A percentile compares a stretch with the other conserved stretches of the same genome.
These are phyloP conservation scores for Suncus etruscus DNA, from an alignment of 2,113 vertebrate genomes.

Conservation along the genomic window DNA sequence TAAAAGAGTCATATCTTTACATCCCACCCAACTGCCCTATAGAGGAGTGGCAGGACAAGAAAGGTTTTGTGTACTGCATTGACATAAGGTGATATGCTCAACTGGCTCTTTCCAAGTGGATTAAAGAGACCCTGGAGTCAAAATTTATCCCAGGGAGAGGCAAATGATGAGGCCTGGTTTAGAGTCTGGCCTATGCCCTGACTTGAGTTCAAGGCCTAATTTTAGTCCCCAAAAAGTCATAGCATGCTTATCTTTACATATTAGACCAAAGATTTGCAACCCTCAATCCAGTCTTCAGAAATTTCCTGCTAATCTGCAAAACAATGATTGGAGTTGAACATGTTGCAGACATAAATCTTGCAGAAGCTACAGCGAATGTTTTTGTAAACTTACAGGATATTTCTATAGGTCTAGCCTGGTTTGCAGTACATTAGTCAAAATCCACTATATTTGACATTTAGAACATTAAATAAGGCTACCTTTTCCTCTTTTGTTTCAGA, in stretches of 20 bases:
- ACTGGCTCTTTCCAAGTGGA: neutral
- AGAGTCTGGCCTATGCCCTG: neutral
- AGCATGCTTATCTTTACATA: neutral
- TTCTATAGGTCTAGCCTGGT: too few species aligned
- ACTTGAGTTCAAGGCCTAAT: neutral
- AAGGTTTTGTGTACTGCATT: neutral
- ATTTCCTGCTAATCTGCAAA: too few species aligned
- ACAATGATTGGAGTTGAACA: too few species aligned
- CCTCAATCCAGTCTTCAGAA: too few species aligned
- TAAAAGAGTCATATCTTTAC: neutral
- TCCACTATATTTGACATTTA: too few species aligned
- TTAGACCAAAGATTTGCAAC: neutral
- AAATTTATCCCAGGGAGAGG: neutral
- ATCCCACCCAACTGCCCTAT: neutral
- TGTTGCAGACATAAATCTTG: too few species aligned
- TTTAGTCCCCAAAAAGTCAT: neutral
- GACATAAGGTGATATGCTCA: neutral
- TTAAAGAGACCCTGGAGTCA: neutral
- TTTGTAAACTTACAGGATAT: too few species aligned
- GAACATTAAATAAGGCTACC: neutral
- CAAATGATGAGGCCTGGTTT: neutral
- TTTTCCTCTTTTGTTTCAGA: neutral
- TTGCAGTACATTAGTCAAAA: too few species aligned
- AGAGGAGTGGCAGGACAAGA: neutral
- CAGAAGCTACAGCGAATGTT: too few species aligned